Evolutionary conservation across 2,797 vertebrate species (phyloP).

Genomic region (Adelosebastes latens): DNA sequence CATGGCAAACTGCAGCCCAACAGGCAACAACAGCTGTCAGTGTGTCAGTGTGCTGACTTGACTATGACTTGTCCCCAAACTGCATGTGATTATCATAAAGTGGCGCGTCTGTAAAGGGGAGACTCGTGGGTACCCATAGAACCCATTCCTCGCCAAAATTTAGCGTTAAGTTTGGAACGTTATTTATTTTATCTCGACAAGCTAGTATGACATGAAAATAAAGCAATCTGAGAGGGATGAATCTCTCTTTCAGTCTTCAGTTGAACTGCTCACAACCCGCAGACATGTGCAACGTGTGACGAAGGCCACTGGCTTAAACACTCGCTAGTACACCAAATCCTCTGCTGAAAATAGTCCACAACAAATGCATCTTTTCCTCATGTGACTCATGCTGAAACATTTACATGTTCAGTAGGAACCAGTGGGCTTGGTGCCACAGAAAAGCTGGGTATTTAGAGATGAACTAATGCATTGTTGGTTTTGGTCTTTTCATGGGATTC

Average conservation of each 20-base stretch:
- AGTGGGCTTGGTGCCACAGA: not conserved
- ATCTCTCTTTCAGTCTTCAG: not conserved
- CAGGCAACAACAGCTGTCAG: not conserved
- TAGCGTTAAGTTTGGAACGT: not conserved
- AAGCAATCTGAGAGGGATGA: not conserved
- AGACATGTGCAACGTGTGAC: not conserved
- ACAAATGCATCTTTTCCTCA: not conserved
- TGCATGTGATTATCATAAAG: not conserved
- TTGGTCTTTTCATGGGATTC: conserved; percentile 12
- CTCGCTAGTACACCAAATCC: not conserved
- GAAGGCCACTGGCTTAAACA: not conserved
- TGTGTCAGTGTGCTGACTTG: not conserved
- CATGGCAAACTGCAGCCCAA: not conserved
- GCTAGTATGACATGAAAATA: not conserved
- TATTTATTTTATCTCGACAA: not conserved
- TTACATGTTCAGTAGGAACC: not conserved
- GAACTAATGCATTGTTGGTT: conserved; percentile 8
- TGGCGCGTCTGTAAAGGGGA: not conserved
- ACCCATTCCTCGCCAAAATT: not conserved
- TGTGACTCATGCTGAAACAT: conserved; percentile 9
- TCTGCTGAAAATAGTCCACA: not conserved
- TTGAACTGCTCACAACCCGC: not conserved
- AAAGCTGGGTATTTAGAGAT: not conserved
- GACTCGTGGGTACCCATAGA: not conserved
- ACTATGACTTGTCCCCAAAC: not conserved